Evolutionary conservation across 2,797 vertebrate species (phyloP).

Genomic region (Balearica regulorum): DNA sequence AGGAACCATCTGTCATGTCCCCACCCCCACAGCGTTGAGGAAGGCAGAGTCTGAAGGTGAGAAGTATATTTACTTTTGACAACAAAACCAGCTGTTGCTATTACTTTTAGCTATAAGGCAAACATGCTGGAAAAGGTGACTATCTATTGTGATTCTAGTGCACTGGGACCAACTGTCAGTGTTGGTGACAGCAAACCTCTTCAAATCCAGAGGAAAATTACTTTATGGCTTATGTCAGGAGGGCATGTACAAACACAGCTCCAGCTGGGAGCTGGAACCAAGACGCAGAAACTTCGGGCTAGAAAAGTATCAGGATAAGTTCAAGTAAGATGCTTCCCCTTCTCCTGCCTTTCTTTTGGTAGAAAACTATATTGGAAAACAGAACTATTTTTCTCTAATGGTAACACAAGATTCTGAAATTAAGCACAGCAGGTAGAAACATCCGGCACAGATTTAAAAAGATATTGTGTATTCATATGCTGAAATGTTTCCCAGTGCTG

Average conservation of each 20-base stretch:
- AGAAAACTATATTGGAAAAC: not conserved
- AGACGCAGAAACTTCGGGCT: not conserved
- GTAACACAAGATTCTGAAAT: conserved; percentile 18
- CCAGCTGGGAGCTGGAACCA: not conserved
- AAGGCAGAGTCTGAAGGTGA: conserved; percentile 10
- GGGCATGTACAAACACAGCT: not conserved
- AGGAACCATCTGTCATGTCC: conserved; percentile 20
- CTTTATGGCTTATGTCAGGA: not conserved
- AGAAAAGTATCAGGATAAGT: not conserved
- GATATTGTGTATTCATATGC: conserved; percentile 2
- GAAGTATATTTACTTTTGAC: conserved; percentile 34
- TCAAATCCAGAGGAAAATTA: not conserved
- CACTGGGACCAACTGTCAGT: not conserved
- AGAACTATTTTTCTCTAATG: conserved; percentile 12
- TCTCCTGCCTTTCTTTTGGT: not conserved
- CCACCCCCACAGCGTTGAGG: not conserved
- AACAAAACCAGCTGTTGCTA: conserved; percentile 13
- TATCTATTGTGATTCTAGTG: not conserved
- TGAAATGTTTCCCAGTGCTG: not conserved
- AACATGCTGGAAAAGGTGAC: conserved; percentile 10
- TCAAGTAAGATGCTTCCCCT: not conserved
- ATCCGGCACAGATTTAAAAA: not conserved
- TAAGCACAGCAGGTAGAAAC: conserved; percentile 39
- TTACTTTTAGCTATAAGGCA: conserved; percentile 35
- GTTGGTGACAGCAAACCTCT: not conserved